Evolutionary conservation across 2,113 vertebrate species (phyloP).

Genomic region (Thinocorus orbignyianus): DNA sequence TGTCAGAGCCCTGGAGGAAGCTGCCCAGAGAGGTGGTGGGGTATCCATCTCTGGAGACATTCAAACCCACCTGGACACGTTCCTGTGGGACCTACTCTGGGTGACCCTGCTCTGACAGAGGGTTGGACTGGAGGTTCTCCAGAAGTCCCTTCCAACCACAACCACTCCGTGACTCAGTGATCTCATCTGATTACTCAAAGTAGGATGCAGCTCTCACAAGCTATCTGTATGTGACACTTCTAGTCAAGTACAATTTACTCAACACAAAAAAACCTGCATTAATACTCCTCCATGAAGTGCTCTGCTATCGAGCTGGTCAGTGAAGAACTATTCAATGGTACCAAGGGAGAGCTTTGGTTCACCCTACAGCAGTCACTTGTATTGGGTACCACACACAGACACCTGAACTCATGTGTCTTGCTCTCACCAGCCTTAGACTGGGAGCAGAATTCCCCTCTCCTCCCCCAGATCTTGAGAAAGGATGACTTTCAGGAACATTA

Average conservation of each 20-base stretch:
- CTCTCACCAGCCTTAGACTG: neutral
- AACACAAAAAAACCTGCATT: neutral
- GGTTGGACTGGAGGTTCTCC: too few species aligned
- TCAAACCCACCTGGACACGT: too few species aligned
- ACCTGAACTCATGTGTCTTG: neutral
- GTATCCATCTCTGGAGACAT: too few species aligned
- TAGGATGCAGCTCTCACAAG: neutral
- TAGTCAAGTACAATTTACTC: neutral
- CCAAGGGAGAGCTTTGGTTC: neutral
- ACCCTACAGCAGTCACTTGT: neutral
- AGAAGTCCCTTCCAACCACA: too few species aligned
- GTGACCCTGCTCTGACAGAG: too few species aligned
- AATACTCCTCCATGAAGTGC: neutral
- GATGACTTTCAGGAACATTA: neutral
- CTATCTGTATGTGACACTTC: neutral
- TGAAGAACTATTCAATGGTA: neutral
- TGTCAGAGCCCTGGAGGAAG: too few species aligned
- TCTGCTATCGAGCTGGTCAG: neutral
- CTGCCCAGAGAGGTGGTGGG: too few species aligned
- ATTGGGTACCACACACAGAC: neutral
- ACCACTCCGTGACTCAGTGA: neutral
- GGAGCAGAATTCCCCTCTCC: neutral
- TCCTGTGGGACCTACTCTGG: too few species aligned
- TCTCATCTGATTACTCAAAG: neutral
- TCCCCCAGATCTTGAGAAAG: neutral